Base-by-base conservation (phyloP, 2,113 vertebrate genomes). In the Pelecanus crispus region DNA sequence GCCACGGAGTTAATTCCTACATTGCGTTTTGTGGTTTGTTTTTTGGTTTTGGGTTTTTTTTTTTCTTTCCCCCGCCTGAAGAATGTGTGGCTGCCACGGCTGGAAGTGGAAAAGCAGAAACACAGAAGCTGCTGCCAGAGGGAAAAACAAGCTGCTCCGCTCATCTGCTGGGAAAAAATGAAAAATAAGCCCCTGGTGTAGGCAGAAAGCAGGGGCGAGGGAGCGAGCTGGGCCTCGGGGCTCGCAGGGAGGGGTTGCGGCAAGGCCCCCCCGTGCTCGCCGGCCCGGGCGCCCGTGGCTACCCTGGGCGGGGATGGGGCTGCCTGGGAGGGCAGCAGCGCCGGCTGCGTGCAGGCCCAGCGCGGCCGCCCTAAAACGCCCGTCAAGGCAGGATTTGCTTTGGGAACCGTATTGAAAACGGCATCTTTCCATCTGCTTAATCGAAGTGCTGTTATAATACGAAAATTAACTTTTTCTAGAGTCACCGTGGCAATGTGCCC, bases 1-100 rank as follows among this genome's bases (percentile, higher is more conserved):
- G 44, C 59, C 52, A 7, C 0, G 0, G 50, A 22, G 25, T 7
- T 80, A 18, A 80, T n/a, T 3, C 10, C 34, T 40, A 1, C 49
- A 3, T 17, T 29, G 66, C 4, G 1, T 63, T 59, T 14, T 20
- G n/a, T 12, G 47, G 42, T 44, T 44, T 44, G 42, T 10, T 44
- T 44, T 71, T n/a, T n/a, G n/a, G n/a, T n/a, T n/a, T n/a, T n/a
- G n/a, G 4, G 17, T 16, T 19, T 32, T 34, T 13, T 21, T 28
- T 34, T 8, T 13, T 5, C 6, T 8, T 13, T 5, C 6, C 19
- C 31, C 56, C 7, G 17, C 55, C 72, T 50, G 59, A 45, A 42
- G 11, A n/a, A 44, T 2, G 40, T 13, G 29, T 18, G 34, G 17
- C 73, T 84, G 72, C 73, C 70, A 34, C 5, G 1, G 81, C 83